Evolutionary conservation across 2,797 vertebrate species (phyloP), one percentile per base, ranked within the genome.

Genomic region (Tragopan temminckii): DNA sequence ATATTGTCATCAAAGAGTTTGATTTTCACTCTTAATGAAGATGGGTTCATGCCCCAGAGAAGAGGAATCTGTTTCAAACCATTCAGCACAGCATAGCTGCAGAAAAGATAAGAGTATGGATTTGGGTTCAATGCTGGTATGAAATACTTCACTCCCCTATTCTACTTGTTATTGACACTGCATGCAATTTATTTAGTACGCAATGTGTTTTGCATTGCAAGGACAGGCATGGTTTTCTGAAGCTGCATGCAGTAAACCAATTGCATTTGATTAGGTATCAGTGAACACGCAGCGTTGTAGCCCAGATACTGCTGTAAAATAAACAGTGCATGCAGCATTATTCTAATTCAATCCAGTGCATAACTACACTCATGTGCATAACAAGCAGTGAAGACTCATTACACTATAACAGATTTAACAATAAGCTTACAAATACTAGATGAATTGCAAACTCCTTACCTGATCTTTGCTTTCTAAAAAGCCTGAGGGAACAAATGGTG

Each of bases 391-490:
- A 88, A 53, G 40, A 63, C 33, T 45, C 23, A 27, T 72, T 59
- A 74, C 23, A 53, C 29, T 63, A 1, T 9, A 59, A 46, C 21
- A 79, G 52, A 63, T 82, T 48, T 29, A 90, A 67, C 45, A 61
- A 23, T 29, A 88, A 91, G 40, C 80, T 50, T 21, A 74, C 36
- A 77, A 70, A 90, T n/a, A 63, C 8, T 67, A 80, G 14, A 88
- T 9, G 9, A 82, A 70, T 25, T 64, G 64, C 33, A 91, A 95
- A 86, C 48, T 91, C n/a, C 89, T 96, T 96, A 96, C 94, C 91
- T 94, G 93, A 42, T 80, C 83, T 57, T 74, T 48, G 23, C 23
- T 36, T 21, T 74, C 80, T 31, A 74, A 66, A 93, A 52, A 68
- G 85, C 50, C 53, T 62, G 84, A 81, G 70, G 52, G 35, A 24